Conservation (phyloP, 2,888 invertebrate genomes). For the Oxytorus armatus region DNA sequence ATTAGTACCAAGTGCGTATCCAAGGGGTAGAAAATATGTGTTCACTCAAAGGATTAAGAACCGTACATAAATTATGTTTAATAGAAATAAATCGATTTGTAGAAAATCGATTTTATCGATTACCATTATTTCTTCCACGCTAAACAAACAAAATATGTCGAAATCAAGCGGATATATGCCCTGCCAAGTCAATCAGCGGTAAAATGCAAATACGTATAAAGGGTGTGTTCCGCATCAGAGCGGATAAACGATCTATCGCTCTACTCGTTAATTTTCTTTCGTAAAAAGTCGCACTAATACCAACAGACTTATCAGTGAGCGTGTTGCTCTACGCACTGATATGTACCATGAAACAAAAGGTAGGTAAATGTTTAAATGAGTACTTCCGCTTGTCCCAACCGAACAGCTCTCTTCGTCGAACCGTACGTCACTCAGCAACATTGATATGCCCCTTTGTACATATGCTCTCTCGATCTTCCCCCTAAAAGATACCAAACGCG, state of each 20-base stretch:
- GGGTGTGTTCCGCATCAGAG: constrained; percentile 4
- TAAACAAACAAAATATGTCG: not conserved
- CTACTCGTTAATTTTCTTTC: constrained; percentile 29
- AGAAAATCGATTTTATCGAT: not conserved
- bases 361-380: constrained; percentile 73
- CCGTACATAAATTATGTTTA: no score
- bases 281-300: constrained; percentile 3
- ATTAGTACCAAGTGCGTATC: no score
- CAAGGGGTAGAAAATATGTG: no score
- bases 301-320: not conserved
- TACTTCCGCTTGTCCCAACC: constrained; percentile 58
- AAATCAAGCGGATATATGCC: not conserved
- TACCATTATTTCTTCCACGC: not conserved
- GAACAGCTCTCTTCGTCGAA: constrained; percentile 46
- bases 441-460: constrained; percentile 67
- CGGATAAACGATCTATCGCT: constrained; percentile 7
- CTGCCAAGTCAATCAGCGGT: constrained; percentile 14
- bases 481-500: constrained; percentile 13
- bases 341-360: constrained; percentile 52
- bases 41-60: no score
- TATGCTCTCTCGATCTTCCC: constrained; percentile 14
- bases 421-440: constrained; percentile 69
- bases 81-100: not conserved
- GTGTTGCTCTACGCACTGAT: constrained; percentile 23
- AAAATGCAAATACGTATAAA: not conserved